A percentile compares a stretch with the other conserved stretches of the same genome.
phyloP scores from a whole-genome alignment of 2,888 invertebrate genomes.

The Acanthosepion esculentum region DNA sequence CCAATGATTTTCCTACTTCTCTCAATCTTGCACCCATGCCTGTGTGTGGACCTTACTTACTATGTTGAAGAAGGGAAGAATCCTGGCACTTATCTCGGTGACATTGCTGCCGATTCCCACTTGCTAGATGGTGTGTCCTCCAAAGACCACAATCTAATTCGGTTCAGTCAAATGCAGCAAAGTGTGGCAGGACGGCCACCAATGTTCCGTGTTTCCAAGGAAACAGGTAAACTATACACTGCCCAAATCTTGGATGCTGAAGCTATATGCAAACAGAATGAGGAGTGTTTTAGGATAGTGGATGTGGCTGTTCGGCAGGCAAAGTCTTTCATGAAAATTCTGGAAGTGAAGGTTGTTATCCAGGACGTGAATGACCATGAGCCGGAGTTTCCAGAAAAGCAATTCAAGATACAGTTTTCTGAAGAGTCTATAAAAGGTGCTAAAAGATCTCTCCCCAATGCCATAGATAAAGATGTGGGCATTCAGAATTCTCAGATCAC shows the following conservation, averaged over 20 bases:
- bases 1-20: background rate
- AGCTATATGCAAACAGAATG: background rate
- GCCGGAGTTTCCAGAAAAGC: background rate
- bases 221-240: background rate
- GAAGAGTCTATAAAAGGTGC: background rate
- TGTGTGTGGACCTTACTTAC: background rate
- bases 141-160: background rate
- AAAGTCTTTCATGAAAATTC: background rate
- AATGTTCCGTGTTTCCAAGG: slow-evolving; percentile 6
- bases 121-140: background rate
- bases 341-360: background rate
- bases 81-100: background rate
- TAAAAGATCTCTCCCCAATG: background rate
- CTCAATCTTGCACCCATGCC: background rate
- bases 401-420: background rate
- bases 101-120: background rate
- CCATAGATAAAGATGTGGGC: background rate
- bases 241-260: background rate
- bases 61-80: background rate
- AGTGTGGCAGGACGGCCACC: background rate
- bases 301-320: background rate
- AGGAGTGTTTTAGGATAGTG: background rate
- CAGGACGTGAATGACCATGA: background rate
- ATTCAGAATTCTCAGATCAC: background rate
- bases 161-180: background rate